A percentile compares a stretch with the other conserved stretches of the same genome.
Conservation (phyloP, 2,797 vertebrate genomes). For the Anguilla marmorata region DNA sequence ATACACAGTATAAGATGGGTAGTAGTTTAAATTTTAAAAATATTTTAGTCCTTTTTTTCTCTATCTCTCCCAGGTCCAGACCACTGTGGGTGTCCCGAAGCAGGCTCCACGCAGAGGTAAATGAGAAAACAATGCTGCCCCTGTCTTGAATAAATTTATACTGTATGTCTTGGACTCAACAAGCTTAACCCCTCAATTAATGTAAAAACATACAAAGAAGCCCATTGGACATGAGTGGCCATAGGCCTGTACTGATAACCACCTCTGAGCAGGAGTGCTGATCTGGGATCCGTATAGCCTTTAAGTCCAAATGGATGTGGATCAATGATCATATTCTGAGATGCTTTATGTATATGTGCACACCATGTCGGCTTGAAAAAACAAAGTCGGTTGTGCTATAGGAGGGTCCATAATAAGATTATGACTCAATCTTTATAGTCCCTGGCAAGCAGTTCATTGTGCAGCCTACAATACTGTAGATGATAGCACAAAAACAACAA, state of each 20-base stretch:
- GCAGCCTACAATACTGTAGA: not conserved
- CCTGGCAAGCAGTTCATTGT: not conserved
- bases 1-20: not conserved
- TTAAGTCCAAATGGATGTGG: not conserved
- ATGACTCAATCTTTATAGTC: not conserved
- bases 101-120: slow-evolving; percentile 54
- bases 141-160: not conserved
- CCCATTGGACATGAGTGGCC: too few relatives aligned
- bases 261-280: too few relatives aligned
- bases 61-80: slow-evolving; percentile 41
- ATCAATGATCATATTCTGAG: not conserved
- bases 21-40: not conserved
- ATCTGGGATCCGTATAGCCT: too few relatives aligned
- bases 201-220: not conserved
- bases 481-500: not conserved
- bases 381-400: not conserved
- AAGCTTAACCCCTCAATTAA: not conserved
- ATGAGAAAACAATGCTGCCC: slow-evolving; percentile 14
- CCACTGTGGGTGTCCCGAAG: slow-evolving; percentile 48
- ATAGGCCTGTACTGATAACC: too few relatives aligned
- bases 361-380: not conserved
- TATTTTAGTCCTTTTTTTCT: not conserved
- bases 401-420: not conserved
- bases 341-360: not conserved
- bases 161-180: not conserved